Evolutionary conservation across 2,888 invertebrate genomes (phyloP).

Genomic region (Emmelina monodactyla): DNA sequence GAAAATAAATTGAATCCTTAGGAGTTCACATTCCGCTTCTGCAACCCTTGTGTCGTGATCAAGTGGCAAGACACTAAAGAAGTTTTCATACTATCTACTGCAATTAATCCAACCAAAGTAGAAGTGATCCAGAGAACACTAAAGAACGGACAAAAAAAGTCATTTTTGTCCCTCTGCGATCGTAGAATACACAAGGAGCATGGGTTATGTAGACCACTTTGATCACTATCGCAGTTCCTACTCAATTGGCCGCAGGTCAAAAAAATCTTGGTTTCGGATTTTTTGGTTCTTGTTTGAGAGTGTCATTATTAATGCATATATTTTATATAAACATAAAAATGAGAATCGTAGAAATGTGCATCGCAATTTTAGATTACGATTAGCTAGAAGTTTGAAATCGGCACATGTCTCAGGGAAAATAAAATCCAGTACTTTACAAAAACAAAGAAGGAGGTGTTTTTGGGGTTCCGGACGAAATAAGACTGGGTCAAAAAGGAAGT

Average conservation of each 20-base stretch:
- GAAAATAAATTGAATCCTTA: slow-evolving; percentile 6
- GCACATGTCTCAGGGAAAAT: slow-evolving; percentile 10
- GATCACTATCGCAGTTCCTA: slow-evolving; percentile 14
- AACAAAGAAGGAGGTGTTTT: slow-evolving; percentile 16
- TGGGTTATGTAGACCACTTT: slow-evolving; percentile 13
- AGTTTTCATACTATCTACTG: slow-evolving; percentile 13
- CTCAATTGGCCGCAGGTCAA: slow-evolving; percentile 13
- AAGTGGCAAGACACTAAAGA: slow-evolving; percentile 14
- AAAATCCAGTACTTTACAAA: slow-evolving; percentile 12
- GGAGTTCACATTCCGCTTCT: slow-evolving; percentile 11
- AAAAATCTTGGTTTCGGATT: slow-evolving; percentile 12
- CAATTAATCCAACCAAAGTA: slow-evolving; percentile 13
- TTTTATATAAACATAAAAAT: slow-evolving; percentile 9
- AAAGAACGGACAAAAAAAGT: slow-evolving; percentile 15
- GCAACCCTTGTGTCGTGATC: slow-evolving; percentile 9
- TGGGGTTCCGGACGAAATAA: no score
- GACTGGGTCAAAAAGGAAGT: slow-evolving; percentile 10
- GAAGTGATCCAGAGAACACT: slow-evolving; percentile 15
- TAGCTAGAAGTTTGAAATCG: slow-evolving; percentile 11
- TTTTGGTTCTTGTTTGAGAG: slow-evolving; percentile 17
- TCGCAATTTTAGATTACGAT: slow-evolving; percentile 14
- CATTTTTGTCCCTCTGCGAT: slow-evolving; percentile 15
- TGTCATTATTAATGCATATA: slow-evolving; percentile 15
- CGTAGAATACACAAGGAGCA: slow-evolving; percentile 14
- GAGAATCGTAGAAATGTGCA: slow-evolving; percentile 13